These are phyloP conservation scores for Lordiphosa collinella DNA, from an alignment of 1,140 invertebrate species.

Conservation along the genomic window DNA sequence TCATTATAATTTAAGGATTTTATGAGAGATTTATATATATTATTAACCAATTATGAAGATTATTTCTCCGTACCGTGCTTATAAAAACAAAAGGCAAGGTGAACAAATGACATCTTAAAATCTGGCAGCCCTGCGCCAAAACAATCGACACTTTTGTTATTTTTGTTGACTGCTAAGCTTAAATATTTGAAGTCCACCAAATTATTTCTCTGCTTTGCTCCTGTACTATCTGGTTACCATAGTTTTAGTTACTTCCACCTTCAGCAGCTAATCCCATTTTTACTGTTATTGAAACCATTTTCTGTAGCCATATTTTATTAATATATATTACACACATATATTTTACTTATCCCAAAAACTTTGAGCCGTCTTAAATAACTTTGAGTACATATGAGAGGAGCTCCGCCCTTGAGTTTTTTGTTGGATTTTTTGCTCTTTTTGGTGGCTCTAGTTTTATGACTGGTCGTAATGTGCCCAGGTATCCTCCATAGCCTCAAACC, in stretches of 20 bases:
- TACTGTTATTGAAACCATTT: constrained; percentile 4
- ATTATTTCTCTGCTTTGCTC: too few species aligned
- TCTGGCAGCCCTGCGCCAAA: too few species aligned
- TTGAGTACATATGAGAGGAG: constrained; percentile 13
- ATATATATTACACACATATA: constrained; percentile 34
- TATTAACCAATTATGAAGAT: too few species aligned
- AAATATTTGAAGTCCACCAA: too few species aligned
- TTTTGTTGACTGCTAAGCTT: too few species aligned
- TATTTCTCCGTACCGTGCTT: too few species aligned
- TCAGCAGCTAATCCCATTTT: background rate
- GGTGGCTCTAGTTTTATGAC: constrained; percentile 58
- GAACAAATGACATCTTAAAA: too few species aligned
- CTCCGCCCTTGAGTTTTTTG: constrained; percentile 4
- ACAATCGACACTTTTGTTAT: too few species aligned
- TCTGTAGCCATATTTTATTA: constrained; percentile 11
- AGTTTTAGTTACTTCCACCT: background rate
- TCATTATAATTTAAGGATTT: too few species aligned
- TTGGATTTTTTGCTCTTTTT: constrained; percentile 10
- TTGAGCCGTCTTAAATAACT: constrained; percentile 52
- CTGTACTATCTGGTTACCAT: too few species aligned
- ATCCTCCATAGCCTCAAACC: constrained; percentile 34
- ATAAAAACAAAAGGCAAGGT: too few species aligned
- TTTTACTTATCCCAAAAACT: constrained; percentile 41
- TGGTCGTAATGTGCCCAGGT: constrained; percentile 55
- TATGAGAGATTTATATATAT: too few species aligned